Evolutionary conservation across 1,140 invertebrate genomes (phyloP), one percentile per base, ranked within the genome.

Genomic region (Meloidogyne exigua): DNA sequence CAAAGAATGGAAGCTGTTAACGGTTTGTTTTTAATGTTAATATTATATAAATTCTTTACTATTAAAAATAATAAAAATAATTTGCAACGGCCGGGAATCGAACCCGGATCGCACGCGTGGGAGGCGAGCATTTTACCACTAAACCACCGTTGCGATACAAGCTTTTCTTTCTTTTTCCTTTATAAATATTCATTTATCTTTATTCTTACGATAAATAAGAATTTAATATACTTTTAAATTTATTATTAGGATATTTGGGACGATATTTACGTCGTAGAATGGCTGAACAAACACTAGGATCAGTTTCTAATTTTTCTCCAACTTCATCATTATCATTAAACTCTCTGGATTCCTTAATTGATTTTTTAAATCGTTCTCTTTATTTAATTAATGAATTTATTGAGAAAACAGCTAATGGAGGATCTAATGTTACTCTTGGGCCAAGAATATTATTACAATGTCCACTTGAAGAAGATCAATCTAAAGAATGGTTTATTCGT

Each of bases 71-170:
- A n/a, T n/a, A n/a, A n/a, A n/a, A n/a, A n/a, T n/a, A n/a, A n/a
- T n/a, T n/a, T n/a, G n/a, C n/a, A n/a, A n/a, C n/a, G n/a, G n/a
- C n/a, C n/a, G n/a, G n/a, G n/a, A n/a, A 80, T 80, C 78, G 78
- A 80, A 80, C 78, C 79, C 78, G 78, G 78, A 79, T 49, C 78
- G 78, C 78, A 79, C 92, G 92, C 92, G 92, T 93, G 92, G 92
- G 92, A 93, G 92, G 92, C 92, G 92, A 93, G 92, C 91, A 93
- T 93, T 93, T 92, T 93, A 93, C 92, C 92, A 93, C 92, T 93
- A 92, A 93, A 93, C 92, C 92, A 93, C 91, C 77, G 75, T 75
- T 78, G 77, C 77, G 75, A 75, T 2, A 26, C 3, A 1, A 9
- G n/a, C n/a, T n/a, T n/a, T n/a, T n/a, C n/a, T n/a, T 0, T 11